Evolutionary conservation across 1,140 invertebrate genomes (phyloP).

Genomic region (Heterodera carotae): DNA sequence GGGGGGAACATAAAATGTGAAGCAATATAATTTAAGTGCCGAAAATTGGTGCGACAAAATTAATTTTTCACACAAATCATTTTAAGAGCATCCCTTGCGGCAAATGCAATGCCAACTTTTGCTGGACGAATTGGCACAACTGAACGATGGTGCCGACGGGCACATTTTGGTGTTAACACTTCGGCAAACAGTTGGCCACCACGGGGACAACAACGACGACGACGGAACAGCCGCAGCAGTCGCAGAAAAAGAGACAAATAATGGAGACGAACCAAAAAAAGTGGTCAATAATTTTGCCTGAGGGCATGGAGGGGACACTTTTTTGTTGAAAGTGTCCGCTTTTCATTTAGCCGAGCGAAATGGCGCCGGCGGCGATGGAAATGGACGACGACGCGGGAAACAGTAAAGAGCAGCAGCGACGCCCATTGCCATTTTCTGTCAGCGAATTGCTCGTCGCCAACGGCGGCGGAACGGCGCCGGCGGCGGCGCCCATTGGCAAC

Average conservation of each 20-base stretch:
- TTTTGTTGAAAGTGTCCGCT: background rate
- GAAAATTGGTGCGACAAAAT: too few relatives aligned
- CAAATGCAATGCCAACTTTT: conserved; percentile 11
- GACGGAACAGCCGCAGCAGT: too few relatives aligned
- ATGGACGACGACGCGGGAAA: background rate
- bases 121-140: conserved; percentile 12
- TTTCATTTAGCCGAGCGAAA: background rate
- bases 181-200: background rate
- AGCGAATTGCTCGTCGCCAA: background rate
- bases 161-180: background rate
- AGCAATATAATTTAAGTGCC: background rate
- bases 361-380: background rate
- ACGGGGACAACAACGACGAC: background rate
- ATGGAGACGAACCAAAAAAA: background rate
- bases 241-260: background rate
- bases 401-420: background rate
- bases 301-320: too few relatives aligned
- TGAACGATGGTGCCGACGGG: background rate
- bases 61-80: background rate
- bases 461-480: too few relatives aligned
- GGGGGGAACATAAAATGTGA: background rate
- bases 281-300: too few relatives aligned
- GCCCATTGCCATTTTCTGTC: background rate
- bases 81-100: conserved; percentile 13
- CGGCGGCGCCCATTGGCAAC: background rate